A percentile compares a stretch with the other conserved stretches of the same genome.
Conservation (phyloP, 2,888 invertebrate species). For the Steinernema carpocapsae region DNA sequence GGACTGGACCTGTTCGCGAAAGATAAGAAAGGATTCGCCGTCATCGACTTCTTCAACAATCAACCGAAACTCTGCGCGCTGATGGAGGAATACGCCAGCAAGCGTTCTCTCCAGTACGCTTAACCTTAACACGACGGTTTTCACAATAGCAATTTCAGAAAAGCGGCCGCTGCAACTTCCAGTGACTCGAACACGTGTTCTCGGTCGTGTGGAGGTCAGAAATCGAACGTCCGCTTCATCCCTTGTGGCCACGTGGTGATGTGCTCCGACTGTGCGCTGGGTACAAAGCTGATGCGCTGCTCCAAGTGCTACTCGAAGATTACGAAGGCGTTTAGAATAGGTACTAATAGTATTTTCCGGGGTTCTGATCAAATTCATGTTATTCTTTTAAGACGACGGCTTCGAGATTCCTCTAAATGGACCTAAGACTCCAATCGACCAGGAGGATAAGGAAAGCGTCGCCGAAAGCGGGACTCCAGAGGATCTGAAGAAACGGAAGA, state of each 20-base stretch:
- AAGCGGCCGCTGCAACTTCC: background rate
- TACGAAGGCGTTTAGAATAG: background rate
- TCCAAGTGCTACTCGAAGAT: constrained; percentile 17
- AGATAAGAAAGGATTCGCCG: constrained; percentile 7
- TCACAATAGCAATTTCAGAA: too few species aligned
- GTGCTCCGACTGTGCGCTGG: constrained; percentile 5
- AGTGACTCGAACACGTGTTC: background rate
- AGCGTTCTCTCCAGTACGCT: background rate
- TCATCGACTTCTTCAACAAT: constrained; percentile 20
- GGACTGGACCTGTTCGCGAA: constrained; percentile 24
- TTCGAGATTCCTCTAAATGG: background rate
- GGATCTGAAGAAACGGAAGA: background rate
- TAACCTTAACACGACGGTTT: too few species aligned
- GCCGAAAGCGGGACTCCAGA: background rate
- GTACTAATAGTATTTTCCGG: background rate
- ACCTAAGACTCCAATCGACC: background rate
- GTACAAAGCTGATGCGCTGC: background rate
- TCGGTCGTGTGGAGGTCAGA: background rate
- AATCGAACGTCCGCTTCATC: constrained; percentile 10
- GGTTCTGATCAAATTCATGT: background rate
- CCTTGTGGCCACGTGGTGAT: constrained; percentile 14
- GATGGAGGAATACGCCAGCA: constrained; percentile 23
- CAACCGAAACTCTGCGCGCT: background rate
- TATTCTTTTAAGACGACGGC: background rate
- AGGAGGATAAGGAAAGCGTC: background rate